These are phyloP conservation scores for Carterocephalus palaemon DNA, from an alignment of 2,888 invertebrate genomes.

Conservation along the genomic window DNA sequence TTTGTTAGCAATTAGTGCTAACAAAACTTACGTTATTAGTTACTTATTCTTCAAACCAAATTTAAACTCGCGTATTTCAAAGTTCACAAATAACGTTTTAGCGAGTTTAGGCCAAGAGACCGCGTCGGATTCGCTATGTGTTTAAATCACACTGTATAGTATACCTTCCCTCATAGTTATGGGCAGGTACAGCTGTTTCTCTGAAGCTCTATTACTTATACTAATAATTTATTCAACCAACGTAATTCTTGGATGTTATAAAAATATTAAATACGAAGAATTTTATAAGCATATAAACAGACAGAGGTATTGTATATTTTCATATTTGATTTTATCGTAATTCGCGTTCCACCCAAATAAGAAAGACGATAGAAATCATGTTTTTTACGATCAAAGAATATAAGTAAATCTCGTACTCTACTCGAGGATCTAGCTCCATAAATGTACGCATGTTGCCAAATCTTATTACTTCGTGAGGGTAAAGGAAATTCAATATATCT, in stretches of 20 bases:
- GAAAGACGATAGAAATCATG: conserved; percentile 5
- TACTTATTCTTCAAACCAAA: too few species aligned
- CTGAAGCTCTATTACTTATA: too few species aligned
- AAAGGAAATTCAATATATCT: conserved; percentile 63
- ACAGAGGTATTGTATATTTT: conserved; percentile 1
- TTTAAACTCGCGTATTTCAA: too few species aligned
- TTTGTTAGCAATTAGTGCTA: too few species aligned
- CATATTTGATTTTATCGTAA: conserved; percentile 7
- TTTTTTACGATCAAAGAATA: conserved; percentile 24
- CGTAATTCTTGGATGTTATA: conserved; percentile 1
- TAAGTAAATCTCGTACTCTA: conserved; percentile 17
- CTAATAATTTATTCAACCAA: conserved; percentile 2
- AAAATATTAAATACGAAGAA: neutral
- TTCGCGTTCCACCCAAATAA: neutral
- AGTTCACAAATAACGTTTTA: too few species aligned
- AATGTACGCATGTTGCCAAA: conserved; percentile 56
- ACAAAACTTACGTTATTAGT: too few species aligned
- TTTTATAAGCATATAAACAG: neutral
- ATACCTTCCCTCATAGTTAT: too few species aligned
- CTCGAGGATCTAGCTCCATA: conserved; percentile 16
- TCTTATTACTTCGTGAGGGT: conserved; percentile 65
- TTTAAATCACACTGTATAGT: too few species aligned
- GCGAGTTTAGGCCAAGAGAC: too few species aligned
- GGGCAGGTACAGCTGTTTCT: too few species aligned
- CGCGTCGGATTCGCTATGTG: too few species aligned